Conservation (phyloP, 2,797 vertebrate genomes). For the Gila robusta region DNA sequence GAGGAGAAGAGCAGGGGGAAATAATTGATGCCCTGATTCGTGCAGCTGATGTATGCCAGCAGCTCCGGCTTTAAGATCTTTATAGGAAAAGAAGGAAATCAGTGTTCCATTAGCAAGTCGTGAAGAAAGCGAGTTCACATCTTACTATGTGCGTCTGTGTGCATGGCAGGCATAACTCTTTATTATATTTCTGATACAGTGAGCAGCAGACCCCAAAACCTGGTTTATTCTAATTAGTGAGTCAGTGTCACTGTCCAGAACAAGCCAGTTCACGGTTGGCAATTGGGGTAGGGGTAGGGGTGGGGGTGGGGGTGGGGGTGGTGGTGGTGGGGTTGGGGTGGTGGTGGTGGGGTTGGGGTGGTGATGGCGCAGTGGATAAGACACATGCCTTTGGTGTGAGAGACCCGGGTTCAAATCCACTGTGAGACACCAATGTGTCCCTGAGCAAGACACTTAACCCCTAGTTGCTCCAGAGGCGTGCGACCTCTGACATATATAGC, state of each 20-base stretch:
- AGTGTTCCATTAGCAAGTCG: constrained; percentile 26
- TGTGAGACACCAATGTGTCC: too few relatives aligned
- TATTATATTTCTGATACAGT: background rate
- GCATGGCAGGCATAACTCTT: background rate
- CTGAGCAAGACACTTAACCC: too few relatives aligned
- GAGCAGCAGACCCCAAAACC: constrained; percentile 26
- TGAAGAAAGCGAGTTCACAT: background rate
- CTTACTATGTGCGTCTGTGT: constrained; percentile 60
- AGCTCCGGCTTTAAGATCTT: constrained; percentile 71
- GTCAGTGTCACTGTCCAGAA: constrained; percentile 1
- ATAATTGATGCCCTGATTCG: constrained; percentile 77
- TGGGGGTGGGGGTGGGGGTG: too few relatives aligned
- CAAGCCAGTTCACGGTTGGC: background rate
- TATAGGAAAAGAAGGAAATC: constrained; percentile 68
- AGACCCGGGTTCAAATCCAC: too few relatives aligned
- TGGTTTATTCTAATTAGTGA: constrained; percentile 48
- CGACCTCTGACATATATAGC: too few relatives aligned
- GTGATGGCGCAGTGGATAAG: too few relatives aligned
- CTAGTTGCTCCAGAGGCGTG: too few relatives aligned
- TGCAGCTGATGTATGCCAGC: constrained; percentile 56
- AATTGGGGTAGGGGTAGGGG: too few relatives aligned
- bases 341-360: too few relatives aligned
- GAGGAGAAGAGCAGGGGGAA: constrained; percentile 65
- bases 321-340: too few relatives aligned
- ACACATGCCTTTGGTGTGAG: too few relatives aligned